Evolutionary conservation across 1,140 invertebrate species (phyloP), one percentile per base, ranked within the genome.

Genomic region (Dendroctonus ponderosae): DNA sequence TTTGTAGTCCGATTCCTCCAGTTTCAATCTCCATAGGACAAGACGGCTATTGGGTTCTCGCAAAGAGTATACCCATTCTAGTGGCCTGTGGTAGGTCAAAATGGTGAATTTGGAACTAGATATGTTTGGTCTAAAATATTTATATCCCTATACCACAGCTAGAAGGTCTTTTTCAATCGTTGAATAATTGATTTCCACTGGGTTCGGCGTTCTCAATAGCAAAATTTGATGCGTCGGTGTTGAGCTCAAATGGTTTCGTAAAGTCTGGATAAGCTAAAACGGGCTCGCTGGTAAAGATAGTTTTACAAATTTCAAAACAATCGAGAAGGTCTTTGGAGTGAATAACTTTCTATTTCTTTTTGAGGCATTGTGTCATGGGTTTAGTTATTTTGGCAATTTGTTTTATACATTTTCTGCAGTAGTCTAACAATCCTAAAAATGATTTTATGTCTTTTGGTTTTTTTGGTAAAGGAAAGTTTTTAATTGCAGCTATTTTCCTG

Each of bases 91-190:
- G 42, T 67, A 58, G 11, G 65, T 67, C 40, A 62, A 64, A 40
- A 67, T 54, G 5, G 57, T 79, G 63, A 84, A 84, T 44, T 77
- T 70, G 48, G 38, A 74, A 7, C 77, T 77, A 41, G 38, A 67
- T 42, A 67, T 5, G 44, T 67, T 63, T 6, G 66, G 66, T 8
- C 66, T 9, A 38, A 68, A 68, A 65, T 64, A 51, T 67, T 67
- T 67, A 14, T 39, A 64, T n/a, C 42, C 39, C 42, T 42, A 62
- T 14, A 67, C 48, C 8, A 62, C 62, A 38, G 60, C 50, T 77
- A 80, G 53, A 75, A 72, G 72, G 1, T 46, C 44, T 46, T 46
- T 46, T 70, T 76, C 74, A 0, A 69, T 75, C 5, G 71, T 73
- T 0, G 42, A 46, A 52, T 75, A 74, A 50, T 26, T 3, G n/a